phyloP scores from a whole-genome alignment of 2,888 invertebrate species.

The Drosophila fulvimacula region DNA sequence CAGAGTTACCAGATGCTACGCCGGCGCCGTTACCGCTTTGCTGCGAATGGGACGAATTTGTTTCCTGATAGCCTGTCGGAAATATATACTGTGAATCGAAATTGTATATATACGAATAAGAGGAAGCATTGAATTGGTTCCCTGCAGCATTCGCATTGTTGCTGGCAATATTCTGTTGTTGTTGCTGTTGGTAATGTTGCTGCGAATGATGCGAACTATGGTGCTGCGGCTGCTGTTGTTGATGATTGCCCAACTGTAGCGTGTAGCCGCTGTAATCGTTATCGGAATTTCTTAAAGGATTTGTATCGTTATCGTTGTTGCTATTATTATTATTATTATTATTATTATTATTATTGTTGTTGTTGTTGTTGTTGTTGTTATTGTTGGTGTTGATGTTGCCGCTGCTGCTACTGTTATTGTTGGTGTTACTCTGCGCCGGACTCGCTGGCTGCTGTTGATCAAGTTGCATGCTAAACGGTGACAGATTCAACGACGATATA shows the following conservation, averaged over 20 bases:
- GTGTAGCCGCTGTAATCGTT: slow-evolving; percentile 79
- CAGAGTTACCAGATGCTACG: slow-evolving; percentile 86
- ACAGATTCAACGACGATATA: slow-evolving; percentile 95
- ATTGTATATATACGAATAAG: slow-evolving; percentile 85
- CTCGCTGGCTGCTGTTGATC: slow-evolving; percentile 87
- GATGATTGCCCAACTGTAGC: slow-evolving; percentile 70
- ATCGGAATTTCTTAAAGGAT: slow-evolving; percentile 69
- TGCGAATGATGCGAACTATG: slow-evolving; percentile 79
- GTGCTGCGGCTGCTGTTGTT: slow-evolving; percentile 54
- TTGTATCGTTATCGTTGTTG: slow-evolving; percentile 72
- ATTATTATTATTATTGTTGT: slow-evolving; percentile 57
- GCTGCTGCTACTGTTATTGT: slow-evolving; percentile 49
- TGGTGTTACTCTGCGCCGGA: slow-evolving; percentile 83
- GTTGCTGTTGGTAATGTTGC: slow-evolving; percentile 80
- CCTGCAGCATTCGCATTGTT: slow-evolving; percentile 71
- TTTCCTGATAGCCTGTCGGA: slow-evolving; percentile 85
- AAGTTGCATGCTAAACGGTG: slow-evolving; percentile 91
- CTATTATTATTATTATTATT: slow-evolving; percentile 51
- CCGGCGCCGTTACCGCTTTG: slow-evolving; percentile 83
- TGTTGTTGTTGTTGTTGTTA: slow-evolving; percentile 58
- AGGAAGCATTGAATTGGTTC: slow-evolving; percentile 82
- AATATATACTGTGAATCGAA: slow-evolving; percentile 86
- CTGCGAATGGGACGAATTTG: slow-evolving; percentile 85
- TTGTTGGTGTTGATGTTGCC: slow-evolving; percentile 52
- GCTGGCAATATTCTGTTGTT: slow-evolving; percentile 83